Conservation (phyloP, 2,888 invertebrate species). For the Acanthosepion lycidas region DNA sequence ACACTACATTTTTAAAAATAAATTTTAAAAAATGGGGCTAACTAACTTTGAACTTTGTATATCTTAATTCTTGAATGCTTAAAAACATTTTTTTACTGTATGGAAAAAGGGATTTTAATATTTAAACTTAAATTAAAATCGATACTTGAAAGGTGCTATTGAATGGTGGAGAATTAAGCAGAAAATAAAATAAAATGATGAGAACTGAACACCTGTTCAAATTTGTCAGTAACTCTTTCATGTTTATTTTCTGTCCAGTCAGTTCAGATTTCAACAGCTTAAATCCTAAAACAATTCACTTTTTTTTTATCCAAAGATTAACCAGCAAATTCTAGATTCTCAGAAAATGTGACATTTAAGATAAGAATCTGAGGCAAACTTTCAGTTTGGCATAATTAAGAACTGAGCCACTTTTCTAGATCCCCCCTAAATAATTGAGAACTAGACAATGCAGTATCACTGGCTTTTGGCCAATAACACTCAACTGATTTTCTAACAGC, state of each 20-base stretch:
- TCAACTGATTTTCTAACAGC: too few species aligned
- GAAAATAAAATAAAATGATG: neutral
- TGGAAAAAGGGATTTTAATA: neutral
- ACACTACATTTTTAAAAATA: neutral
- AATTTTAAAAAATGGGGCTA: too few species aligned
- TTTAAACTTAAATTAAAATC: neutral
- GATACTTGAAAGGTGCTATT: neutral
- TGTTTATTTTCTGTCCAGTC: neutral
- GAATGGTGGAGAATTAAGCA: neutral
- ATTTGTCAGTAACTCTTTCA: neutral
- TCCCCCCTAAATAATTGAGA: too few species aligned
- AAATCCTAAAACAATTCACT: neutral
- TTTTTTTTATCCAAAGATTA: neutral
- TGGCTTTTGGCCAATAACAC: too few species aligned
- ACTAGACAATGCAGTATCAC: too few species aligned
- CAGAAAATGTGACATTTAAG: neutral
- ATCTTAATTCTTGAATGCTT: neutral
- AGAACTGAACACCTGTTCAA: too few species aligned
- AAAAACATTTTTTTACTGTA: neutral
- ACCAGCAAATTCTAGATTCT: neutral
- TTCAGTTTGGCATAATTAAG: too few species aligned
- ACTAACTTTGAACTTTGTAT: neutral
- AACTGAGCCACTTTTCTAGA: too few species aligned
- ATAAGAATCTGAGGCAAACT: too few species aligned
- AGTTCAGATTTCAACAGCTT: neutral